These are phyloP conservation scores for Falcaria lacertinaria DNA, from an alignment of 2,888 invertebrate species.

Conservation along the genomic window DNA sequence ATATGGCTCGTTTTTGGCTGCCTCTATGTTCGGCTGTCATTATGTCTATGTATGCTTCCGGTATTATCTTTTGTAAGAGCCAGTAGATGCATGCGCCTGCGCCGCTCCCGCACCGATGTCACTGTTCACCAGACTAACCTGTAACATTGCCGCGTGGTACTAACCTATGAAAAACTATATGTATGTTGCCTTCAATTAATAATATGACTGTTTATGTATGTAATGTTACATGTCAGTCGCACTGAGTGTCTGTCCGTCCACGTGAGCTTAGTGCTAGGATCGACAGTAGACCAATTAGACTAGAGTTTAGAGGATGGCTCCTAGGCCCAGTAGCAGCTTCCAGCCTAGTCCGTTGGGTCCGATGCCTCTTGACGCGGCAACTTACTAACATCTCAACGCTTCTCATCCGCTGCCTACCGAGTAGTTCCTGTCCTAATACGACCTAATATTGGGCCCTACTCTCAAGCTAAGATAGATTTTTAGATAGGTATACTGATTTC, in stretches of 20 bases:
- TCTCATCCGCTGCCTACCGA: constrained; percentile 46
- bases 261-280: constrained; percentile 16
- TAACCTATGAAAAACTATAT: too few relatives aligned
- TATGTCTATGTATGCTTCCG: constrained; percentile 78
- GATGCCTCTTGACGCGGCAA: constrained; percentile 30
- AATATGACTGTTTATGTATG: too few relatives aligned
- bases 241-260: constrained; percentile 60
- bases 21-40: constrained; percentile 76
- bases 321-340: constrained; percentile 19
- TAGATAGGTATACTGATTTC: constrained; percentile 18
- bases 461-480: constrained; percentile 30
- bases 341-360: constrained; percentile 22
- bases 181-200: too few relatives aligned
- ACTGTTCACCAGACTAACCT: constrained; percentile 22
- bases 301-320: constrained; percentile 13
- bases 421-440: constrained; percentile 46
- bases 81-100: constrained; percentile 64
- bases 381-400: constrained; percentile 34
- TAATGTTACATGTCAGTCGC: constrained; percentile 29
- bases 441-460: constrained; percentile 28
- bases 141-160: not conserved
- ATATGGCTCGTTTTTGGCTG: constrained; percentile 78
- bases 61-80: constrained; percentile 56
- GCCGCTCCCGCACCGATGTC: constrained; percentile 23
- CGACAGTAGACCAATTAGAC: constrained; percentile 10